Base-by-base conservation (phyloP, 2,888 invertebrate species). In the Plemyria rubiginata region DNA sequence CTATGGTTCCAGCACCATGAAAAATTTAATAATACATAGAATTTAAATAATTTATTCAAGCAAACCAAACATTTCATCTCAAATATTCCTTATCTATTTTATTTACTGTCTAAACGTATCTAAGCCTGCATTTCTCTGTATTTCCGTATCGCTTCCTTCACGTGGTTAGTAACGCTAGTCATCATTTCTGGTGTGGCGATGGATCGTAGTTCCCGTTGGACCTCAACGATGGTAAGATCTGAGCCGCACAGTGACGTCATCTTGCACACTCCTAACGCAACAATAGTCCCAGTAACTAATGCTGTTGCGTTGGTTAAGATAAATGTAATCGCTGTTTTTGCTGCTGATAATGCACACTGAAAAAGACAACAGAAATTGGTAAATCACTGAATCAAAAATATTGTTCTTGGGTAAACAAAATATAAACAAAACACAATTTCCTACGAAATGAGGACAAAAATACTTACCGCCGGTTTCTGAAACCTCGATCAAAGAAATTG, bases 81-180 rank as follows among this genome's bases (percentile, higher is more conserved):
- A 45, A 45, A 15, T 11, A 13, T 16, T 45, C 9, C 15, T 43
- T 9, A 22, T 22, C 22, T 22, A 22, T 2, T 22, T 22, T n/a
- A 1, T 22, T 1, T 22, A 22, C 22, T 22, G 3, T 22, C 38
- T 43, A 3, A 38, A 3, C 11, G n/a, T n/a, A 13, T 12, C 41
- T 45, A 54, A 2, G 29, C 29, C 38, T 70, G 70, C 54, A 69
- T 65, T 29, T 69, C 67, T 53, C 38, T 71, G 58, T 94, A 94
- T 72, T 93, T 94, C 29, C 90, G 89, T 46, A 94, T 81, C 5
- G 94, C 94, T 52, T 88, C 88, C 68, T 90, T 84, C 2, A 95
- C 90, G 45, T 94, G 84, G 2, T 89, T 81, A 0, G 93, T 86
- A 0, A 93, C 91, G 15, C 88, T 85, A 3, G 93, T 85, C 46